A percentile compares a stretch with the other conserved stretches of the same genome.
phyloP scores from a whole-genome alignment of 2,888 invertebrate species.

The Lumbricus terrestris region DNA sequence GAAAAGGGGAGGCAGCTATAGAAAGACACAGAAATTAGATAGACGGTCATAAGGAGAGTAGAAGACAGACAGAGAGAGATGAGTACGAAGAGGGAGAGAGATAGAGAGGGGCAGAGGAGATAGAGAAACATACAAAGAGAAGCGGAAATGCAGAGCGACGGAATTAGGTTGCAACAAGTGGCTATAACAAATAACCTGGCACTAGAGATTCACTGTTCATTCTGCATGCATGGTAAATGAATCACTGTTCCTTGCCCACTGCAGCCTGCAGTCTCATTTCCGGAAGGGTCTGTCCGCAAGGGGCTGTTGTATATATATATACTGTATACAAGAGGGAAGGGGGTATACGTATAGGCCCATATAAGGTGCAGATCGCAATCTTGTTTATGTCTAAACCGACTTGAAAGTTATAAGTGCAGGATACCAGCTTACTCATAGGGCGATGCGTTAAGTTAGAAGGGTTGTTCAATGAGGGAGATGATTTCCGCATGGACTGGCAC shows the following conservation, averaged over 20 bases:
- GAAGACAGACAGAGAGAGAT: too few relatives aligned
- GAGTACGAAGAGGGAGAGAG: neutral
- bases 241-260: neutral
- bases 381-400: too few relatives aligned
- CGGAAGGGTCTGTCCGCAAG: neutral
- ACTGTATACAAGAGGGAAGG: too few relatives aligned
- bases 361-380: neutral
- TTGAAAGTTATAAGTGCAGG: too few relatives aligned
- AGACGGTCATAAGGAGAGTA: too few relatives aligned
- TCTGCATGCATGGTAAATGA: neutral
- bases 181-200: neutral
- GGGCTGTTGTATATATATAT: too few relatives aligned
- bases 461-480: too few relatives aligned
- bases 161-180: neutral
- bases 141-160: neutral
- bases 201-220: neutral
- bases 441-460: too few relatives aligned
- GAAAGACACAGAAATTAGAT: too few relatives aligned
- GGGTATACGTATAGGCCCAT: neutral
- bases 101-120: neutral
- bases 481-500: too few relatives aligned
- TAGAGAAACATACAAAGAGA: neutral
- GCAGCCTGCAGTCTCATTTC: neutral
- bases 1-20: neutral
- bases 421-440: too few relatives aligned